phyloP scores from a whole-genome alignment of 2,113 vertebrate species.

The Megaceryle torquata region DNA sequence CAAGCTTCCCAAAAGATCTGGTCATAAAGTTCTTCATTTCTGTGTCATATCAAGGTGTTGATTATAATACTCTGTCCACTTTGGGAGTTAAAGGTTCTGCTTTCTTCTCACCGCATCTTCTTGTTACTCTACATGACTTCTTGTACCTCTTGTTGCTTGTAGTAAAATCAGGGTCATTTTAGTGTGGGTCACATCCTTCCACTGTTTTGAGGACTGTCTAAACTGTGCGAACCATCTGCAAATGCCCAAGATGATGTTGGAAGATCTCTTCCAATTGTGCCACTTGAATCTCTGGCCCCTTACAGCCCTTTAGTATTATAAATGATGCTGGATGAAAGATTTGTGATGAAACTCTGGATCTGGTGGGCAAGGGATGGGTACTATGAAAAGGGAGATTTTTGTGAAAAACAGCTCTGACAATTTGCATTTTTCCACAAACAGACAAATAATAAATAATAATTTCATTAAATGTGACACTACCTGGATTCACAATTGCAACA shows the following conservation, averaged over 20 bases:
- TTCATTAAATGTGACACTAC: background rate
- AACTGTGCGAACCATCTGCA: background rate
- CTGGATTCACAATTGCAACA: background rate
- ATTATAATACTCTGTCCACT: rapidly evolving
- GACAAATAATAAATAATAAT: background rate
- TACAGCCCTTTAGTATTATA: rapidly evolving
- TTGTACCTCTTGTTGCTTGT: background rate
- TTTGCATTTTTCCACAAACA: background rate
- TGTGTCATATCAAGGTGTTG: background rate
- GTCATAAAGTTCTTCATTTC: background rate
- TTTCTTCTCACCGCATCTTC: background rate
- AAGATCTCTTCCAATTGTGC: background rate
- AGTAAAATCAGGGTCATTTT: background rate
- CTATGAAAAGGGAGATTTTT: background rate
- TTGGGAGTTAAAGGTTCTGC: background rate
- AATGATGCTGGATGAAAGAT: background rate
- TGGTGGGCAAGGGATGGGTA: background rate
- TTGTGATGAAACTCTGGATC: background rate
- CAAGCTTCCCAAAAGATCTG: background rate
- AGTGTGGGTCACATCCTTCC: background rate
- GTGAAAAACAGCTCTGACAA: background rate
- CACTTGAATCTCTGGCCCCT: background rate
- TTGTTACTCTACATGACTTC: background rate
- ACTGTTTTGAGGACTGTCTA: background rate
- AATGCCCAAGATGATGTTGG: background rate